phyloP scores from a whole-genome alignment of 2,888 invertebrate genomes.

The Pyrgus malvae region DNA sequence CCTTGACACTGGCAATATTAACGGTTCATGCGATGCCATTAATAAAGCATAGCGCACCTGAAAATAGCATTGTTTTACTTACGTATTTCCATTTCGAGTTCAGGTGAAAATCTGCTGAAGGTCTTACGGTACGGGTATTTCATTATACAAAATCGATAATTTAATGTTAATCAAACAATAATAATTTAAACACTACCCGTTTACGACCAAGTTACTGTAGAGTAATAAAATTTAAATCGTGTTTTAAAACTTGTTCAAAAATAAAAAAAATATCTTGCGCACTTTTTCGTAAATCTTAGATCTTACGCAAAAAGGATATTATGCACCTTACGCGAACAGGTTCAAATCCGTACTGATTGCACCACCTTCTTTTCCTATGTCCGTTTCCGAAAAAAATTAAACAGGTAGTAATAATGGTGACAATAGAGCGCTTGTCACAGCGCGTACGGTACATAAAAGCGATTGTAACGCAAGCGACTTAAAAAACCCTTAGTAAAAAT shows the following conservation, averaged over 20 bases:
- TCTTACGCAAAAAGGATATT: conserved; percentile 41
- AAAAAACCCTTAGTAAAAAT: no score
- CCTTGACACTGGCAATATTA: no score
- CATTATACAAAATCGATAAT: conserved; percentile 47
- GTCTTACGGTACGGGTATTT: conserved; percentile 66
- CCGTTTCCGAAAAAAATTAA: conserved; percentile 71
- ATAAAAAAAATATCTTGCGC: no score
- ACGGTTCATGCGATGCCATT: no score
- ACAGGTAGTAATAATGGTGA: conserved; percentile 59
- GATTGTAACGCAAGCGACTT: not conserved
- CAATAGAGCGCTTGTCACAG: not conserved
- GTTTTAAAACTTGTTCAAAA: no score
- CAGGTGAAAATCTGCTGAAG: conserved; percentile 48
- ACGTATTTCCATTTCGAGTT: conserved; percentile 57
- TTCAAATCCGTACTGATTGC: conserved; percentile 67
- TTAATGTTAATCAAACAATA: not conserved
- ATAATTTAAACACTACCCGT: not conserved
- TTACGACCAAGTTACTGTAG: not conserved
- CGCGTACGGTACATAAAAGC: not conserved
- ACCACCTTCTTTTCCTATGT: conserved; percentile 61
- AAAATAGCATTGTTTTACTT: conserved; percentile 45
- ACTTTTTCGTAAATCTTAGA: not conserved
- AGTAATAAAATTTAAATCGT: no score
- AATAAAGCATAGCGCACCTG: no score
- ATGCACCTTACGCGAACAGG: conserved; percentile 73